These are phyloP conservation scores for Scaeva pyrastri DNA, from an alignment of 2,888 invertebrate genomes.

Conservation along the genomic window DNA sequence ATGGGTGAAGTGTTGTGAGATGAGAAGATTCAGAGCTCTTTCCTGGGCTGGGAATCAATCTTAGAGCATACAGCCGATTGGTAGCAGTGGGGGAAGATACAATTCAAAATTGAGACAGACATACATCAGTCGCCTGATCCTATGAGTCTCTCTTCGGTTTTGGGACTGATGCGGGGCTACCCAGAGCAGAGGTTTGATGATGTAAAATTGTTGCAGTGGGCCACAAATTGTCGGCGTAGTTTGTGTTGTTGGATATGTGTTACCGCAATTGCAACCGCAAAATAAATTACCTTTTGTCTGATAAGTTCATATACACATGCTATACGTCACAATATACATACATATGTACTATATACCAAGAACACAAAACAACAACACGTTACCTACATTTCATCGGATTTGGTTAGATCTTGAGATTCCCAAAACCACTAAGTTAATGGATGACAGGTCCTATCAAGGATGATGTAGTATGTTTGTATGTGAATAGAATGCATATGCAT, in stretches of 20 bases:
- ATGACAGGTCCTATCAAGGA: constrained; percentile 1
- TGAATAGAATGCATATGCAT: too few species aligned
- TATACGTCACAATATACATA: neutral
- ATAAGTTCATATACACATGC: neutral
- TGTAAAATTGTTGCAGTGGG: neutral
- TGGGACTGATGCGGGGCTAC: neutral
- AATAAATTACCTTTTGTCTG: constrained; percentile 62
- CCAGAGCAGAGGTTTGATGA: neutral
- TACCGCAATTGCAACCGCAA: constrained; percentile 60
- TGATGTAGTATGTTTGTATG: neutral
- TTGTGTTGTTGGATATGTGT: constrained; percentile 57
- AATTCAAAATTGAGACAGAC: constrained; percentile 33
- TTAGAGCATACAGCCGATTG: constrained; percentile 2
- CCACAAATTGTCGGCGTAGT: constrained; percentile 62
- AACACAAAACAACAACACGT: neutral
- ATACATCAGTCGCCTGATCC: constrained; percentile 35
- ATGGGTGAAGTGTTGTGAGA: neutral
- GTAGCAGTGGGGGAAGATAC: constrained; percentile 4
- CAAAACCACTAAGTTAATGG: constrained; percentile 27
- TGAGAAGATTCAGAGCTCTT: neutral
- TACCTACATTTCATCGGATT: constrained; percentile 17
- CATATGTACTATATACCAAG: neutral
- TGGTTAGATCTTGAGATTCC: constrained; percentile 22
- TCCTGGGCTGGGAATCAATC: constrained; percentile 29
- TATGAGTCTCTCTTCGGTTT: neutral